Base-by-base conservation (phyloP, 1,140 invertebrate species). In the Magallana ariakensis region DNA sequence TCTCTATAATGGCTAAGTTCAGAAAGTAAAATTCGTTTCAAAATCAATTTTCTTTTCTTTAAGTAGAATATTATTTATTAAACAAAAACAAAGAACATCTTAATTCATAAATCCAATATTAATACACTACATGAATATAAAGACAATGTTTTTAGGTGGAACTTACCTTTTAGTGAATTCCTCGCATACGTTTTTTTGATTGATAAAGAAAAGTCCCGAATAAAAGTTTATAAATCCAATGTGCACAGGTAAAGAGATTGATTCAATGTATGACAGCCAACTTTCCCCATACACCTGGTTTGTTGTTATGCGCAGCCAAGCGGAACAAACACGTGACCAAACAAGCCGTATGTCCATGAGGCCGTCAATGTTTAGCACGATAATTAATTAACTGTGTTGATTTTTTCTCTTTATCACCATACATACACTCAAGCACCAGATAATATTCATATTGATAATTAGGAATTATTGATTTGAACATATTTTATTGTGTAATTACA, bases 301-400 rank as follows among this genome's bases (percentile, higher is more conserved):
- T 75, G 66, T 75, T 75, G 22, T 75, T 75, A 13, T 19, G 33
- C 66, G 66, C 66, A 75, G 22, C 66, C 66, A 75, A 75, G 22
- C 66, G 66, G 66, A 75, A 75, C 66, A 22, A 75, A 26, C 66
- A 75, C 66, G 66, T 75, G 66, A 33, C 22, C 22, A 9, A 75
- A 7, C 66, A 75, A 9, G 66, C 22, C 22, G 22, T 75, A 11
- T 75, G 22, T 75, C 66, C 26, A 33, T 13, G 9, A 75, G 33
- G 22, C 13, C 26, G 66, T 75, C 66, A 75, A 75, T 26, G 66
- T 75, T 75, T 75, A 19, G 19, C 33, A 26, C 33, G 66, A 75
- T 75, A 26, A 75, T 75, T n/a, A 66, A 19, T 19, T 26, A 75
- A 11, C 22, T 26, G 22, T 19, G 33, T 33, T 26, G 13, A 75